Evolutionary conservation across 2,797 vertebrate species (phyloP).

Genomic region (Acipenser transmontanus): DNA sequence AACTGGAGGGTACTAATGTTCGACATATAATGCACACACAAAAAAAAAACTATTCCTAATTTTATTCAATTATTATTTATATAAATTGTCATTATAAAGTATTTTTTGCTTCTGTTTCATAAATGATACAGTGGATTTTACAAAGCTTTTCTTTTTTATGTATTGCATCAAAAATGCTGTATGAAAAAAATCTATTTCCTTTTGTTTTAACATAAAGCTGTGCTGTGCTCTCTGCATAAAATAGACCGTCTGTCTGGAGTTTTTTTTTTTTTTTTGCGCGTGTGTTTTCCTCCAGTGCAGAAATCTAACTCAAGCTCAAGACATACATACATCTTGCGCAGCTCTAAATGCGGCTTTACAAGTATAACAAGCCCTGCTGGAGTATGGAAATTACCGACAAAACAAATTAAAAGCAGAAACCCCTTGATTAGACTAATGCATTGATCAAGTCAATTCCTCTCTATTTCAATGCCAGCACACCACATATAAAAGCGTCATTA

Average conservation of each 20-base stretch:
- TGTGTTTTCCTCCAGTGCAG: background rate
- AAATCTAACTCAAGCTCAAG: constrained; percentile 35
- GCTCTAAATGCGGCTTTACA: constrained; percentile 51
- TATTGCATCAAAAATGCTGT: too few relatives aligned
- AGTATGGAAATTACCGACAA: constrained; percentile 65
- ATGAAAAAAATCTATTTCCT: too few relatives aligned
- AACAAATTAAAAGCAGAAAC: constrained; percentile 68
- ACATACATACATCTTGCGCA: constrained; percentile 44
- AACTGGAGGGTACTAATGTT: too few relatives aligned
- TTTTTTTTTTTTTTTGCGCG: background rate
- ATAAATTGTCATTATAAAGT: too few relatives aligned
- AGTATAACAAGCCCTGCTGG: constrained; percentile 49
- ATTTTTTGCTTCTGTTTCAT: too few relatives aligned
- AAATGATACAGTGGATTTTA: too few relatives aligned
- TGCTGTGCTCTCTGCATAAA: constrained; percentile 21
- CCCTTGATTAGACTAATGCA: constrained; percentile 68
- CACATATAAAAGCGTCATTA: constrained; percentile 68
- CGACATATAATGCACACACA: too few relatives aligned
- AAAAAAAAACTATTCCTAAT: too few relatives aligned
- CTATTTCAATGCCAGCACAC: constrained; percentile 67
- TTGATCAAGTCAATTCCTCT: constrained; percentile 75
- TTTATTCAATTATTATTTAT: too few relatives aligned
- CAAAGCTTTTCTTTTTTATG: too few relatives aligned
- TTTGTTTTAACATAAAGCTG: too few relatives aligned
- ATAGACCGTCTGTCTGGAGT: constrained; percentile 15